Percentiles rank a stretch among this genome's conserved stretches.
Evolutionary conservation across 2,797 vertebrate species (phyloP).

Genomic region (Ciconia nigra): DNA sequence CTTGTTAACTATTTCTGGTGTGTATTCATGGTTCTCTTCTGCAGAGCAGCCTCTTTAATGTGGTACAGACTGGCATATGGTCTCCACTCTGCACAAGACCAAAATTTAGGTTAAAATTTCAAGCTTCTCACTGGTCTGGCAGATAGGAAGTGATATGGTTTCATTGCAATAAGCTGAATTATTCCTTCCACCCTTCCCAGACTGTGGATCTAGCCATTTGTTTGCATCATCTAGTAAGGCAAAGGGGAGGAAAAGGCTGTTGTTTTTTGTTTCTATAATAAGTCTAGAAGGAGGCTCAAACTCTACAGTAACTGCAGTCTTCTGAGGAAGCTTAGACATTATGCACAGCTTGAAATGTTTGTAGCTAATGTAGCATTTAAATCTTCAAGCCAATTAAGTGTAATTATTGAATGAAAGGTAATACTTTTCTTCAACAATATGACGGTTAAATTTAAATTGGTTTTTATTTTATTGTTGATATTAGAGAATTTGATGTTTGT

Average conservation of each 20-base stretch:
- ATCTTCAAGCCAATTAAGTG: conserved; percentile 61
- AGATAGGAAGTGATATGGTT: background rate
- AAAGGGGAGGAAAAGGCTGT: background rate
- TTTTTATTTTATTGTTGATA: too few species aligned
- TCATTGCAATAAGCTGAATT: background rate
- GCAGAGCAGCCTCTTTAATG: background rate
- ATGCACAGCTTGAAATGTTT: conserved; percentile 50
- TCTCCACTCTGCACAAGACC: background rate
- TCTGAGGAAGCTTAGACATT: conserved; percentile 2
- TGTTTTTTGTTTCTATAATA: background rate
- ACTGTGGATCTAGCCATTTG: background rate
- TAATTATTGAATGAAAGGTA: conserved; percentile 69
- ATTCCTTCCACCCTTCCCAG: background rate
- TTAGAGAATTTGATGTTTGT: too few species aligned
- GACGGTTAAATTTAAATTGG: conserved; percentile 58
- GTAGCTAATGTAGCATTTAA: conserved; percentile 55
- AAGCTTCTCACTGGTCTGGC: background rate
- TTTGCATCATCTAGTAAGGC: background rate
- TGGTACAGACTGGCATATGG: background rate
- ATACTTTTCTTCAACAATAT: conserved; percentile 55
- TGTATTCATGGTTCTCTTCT: background rate
- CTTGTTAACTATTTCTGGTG: background rate
- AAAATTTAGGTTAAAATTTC: background rate
- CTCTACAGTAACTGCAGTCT: background rate
- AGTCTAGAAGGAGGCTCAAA: background rate